phyloP scores from a whole-genome alignment of 2,888 invertebrate genomes.

The Ramazzottius varieornatus region DNA sequence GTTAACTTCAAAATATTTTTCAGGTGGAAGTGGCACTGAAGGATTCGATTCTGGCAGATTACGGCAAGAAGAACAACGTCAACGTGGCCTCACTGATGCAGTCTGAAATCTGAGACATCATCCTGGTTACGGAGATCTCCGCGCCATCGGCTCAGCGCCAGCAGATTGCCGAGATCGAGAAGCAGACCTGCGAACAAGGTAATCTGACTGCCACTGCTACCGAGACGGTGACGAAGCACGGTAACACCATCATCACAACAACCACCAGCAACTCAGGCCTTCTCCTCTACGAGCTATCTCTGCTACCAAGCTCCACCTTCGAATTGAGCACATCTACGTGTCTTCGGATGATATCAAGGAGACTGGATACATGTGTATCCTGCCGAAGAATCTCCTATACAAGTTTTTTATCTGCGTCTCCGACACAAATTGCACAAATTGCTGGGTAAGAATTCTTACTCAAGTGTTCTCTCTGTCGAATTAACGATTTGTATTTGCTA shows the following conservation, averaged over 20 bases:
- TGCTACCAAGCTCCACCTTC: slow-evolving; percentile 77
- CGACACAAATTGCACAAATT: slow-evolving; percentile 74
- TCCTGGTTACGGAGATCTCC: not conserved
- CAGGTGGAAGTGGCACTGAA: slow-evolving; percentile 22
- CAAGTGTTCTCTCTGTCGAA: too few species aligned
- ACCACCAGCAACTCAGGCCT: slow-evolving; percentile 37
- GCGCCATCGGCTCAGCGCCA: not conserved
- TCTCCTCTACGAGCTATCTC: slow-evolving; percentile 87
- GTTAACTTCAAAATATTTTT: not conserved
- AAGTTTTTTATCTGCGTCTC: slow-evolving; percentile 99
- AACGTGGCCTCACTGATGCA: not conserved
- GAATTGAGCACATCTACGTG: slow-evolving; percentile 97
- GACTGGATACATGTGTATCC: slow-evolving; percentile 67
- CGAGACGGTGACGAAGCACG: not conserved
- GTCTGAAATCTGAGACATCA: not conserved
- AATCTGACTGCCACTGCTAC: not conserved
- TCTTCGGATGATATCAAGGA: slow-evolving; percentile 98
- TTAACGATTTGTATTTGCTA: not conserved
- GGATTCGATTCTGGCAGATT: slow-evolving; percentile 24
- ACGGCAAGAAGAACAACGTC: slow-evolving; percentile 24
- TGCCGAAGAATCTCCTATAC: slow-evolving; percentile 76
- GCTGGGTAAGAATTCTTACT: not conserved
- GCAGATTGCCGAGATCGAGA: not conserved
- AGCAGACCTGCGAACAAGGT: not conserved
- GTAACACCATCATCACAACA: not conserved